Conservation (phyloP, 2,888 invertebrate species). For the Eumerus sabulonum region DNA sequence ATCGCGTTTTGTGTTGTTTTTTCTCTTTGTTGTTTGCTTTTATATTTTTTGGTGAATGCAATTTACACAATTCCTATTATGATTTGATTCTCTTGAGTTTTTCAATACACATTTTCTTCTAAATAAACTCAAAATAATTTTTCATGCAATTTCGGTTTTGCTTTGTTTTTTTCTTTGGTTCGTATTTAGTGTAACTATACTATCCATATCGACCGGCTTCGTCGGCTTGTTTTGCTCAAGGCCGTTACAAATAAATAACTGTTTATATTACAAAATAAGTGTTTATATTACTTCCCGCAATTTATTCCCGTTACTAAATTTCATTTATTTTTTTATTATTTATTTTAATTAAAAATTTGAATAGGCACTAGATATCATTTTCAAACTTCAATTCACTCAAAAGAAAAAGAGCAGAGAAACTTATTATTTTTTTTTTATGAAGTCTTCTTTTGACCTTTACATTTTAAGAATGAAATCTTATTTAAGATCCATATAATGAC, state of each 20-base stretch:
- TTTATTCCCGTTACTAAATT: conserved; percentile 9
- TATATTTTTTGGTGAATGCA: conserved; percentile 26
- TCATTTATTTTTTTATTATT: conserved; percentile 11
- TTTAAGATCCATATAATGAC: conserved; percentile 1
- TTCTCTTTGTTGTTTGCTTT: conserved; percentile 8
- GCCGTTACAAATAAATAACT: conserved; percentile 35
- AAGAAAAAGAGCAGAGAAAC: conserved; percentile 43
- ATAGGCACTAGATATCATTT: conserved; percentile 65
- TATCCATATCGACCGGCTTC: too few species aligned
- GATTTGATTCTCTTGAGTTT: too few species aligned
- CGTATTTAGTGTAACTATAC: too few species aligned
- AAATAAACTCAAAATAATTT: too few species aligned
- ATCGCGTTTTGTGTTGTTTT: neutral
- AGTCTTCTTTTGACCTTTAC: conserved; percentile 4
- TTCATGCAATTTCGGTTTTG: too few species aligned
- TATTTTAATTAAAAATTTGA: conserved; percentile 58
- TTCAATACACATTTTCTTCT: too few species aligned
- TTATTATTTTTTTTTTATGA: conserved; percentile 25
- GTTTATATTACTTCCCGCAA: conserved; percentile 17
- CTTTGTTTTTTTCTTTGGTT: too few species aligned
- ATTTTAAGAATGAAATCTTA: conserved; percentile 4
- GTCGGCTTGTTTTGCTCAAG: conserved; percentile 23
- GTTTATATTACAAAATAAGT: conserved; percentile 20
- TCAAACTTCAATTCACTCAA: conserved; percentile 14
- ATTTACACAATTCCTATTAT: conserved; percentile 36